Evolutionary conservation across 2,888 invertebrate species (phyloP).

Genomic region (Ormyrus pomaceus): DNA sequence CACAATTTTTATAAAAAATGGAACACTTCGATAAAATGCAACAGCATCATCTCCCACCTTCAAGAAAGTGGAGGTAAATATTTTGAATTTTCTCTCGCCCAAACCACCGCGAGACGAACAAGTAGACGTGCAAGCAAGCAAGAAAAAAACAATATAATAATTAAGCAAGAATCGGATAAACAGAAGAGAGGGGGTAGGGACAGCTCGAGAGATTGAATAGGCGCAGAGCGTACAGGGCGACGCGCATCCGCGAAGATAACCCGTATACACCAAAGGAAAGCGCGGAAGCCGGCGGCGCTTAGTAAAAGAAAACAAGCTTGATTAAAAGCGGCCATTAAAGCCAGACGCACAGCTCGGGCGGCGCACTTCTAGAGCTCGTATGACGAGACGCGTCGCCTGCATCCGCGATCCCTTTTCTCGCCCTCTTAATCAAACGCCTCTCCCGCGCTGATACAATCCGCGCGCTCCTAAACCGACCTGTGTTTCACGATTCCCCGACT

Average conservation of each 20-base stretch:
- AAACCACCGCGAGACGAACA: no score
- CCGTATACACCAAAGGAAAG: no score
- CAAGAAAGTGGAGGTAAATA: no score
- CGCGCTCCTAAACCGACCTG: background rate
- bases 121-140: background rate
- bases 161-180: no score
- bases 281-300: background rate
- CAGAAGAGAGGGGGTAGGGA: background rate
- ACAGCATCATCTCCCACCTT: no score
- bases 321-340: constrained; percentile 33
- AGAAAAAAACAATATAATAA: background rate
- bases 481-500: background rate
- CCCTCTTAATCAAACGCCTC: background rate
- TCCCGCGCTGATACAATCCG: background rate
- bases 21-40: no score
- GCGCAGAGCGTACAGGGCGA: no score
- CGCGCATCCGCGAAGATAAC: background rate
- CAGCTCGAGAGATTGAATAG: no score
- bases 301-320: constrained; percentile 19
- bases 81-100: no score
- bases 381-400: constrained; percentile 19
- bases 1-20: no score
- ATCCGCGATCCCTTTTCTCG: background rate
- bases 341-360: background rate
- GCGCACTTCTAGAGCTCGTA: background rate